phyloP scores from a whole-genome alignment of 2,888 invertebrate genomes.

The Tenodera sinensis region DNA sequence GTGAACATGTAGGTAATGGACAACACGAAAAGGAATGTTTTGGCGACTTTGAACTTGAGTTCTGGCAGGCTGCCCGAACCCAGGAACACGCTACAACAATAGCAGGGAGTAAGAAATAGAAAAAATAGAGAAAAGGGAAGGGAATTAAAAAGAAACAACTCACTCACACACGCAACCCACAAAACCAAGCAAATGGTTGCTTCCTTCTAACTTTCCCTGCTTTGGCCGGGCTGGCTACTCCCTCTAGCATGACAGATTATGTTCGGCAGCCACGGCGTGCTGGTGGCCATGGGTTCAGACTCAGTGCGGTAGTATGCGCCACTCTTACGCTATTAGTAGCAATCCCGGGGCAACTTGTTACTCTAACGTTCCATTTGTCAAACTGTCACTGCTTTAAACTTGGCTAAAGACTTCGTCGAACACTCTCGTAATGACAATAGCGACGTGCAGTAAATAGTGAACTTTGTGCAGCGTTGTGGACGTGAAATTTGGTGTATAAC shows the following conservation, averaged over 20 bases:
- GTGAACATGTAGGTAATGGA: not conserved
- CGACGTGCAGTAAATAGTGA: not conserved
- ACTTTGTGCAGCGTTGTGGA: not conserved
- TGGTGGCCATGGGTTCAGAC: not conserved
- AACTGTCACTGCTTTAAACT: not conserved
- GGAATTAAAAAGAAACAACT: not conserved
- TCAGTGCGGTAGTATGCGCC: not conserved
- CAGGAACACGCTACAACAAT: slow-evolving; percentile 12
- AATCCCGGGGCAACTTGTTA: not conserved
- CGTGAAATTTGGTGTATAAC: not conserved
- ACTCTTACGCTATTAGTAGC: not conserved
- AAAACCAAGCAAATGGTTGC: not conserved
- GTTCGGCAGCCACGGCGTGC: not conserved
- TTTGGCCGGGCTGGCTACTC: not conserved
- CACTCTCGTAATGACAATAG: not conserved
- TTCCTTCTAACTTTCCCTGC: not conserved
- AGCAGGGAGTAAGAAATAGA: not conserved
- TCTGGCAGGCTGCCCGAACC: slow-evolving; percentile 10
- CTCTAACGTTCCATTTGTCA: not conserved
- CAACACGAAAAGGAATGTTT: not conserved
- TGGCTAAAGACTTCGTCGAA: not conserved
- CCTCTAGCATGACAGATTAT: not conserved
- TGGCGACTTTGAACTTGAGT: slow-evolving; percentile 21
- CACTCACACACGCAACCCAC: not conserved
- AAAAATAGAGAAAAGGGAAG: not conserved